Percentiles rank a stretch among this genome's conserved stretches.
Evolutionary conservation across 1,140 invertebrate genomes (phyloP).

Genomic region (Battus philenor): DNA sequence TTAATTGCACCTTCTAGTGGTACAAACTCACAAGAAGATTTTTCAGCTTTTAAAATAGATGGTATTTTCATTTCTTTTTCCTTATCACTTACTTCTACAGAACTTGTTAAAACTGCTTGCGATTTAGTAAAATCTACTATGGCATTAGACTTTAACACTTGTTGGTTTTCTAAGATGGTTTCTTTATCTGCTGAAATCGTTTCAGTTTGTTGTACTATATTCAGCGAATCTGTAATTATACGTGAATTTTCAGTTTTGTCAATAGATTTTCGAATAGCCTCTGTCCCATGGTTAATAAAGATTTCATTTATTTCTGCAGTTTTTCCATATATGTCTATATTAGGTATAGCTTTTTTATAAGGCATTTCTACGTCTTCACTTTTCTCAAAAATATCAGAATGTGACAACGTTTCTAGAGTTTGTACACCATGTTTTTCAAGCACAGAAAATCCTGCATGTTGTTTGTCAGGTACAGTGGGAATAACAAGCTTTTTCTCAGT

Average conservation of each 20-base stretch:
- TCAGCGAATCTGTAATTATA: slow-evolving; percentile 28
- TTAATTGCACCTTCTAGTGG: slow-evolving; percentile 37
- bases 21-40: slow-evolving; percentile 35
- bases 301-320: slow-evolving; percentile 48
- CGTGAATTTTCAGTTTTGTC: slow-evolving; percentile 25
- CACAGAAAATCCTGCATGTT: slow-evolving; percentile 37
- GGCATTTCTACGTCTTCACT: slow-evolving; percentile 23
- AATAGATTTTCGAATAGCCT: slow-evolving; percentile 30
- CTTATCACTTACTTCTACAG: slow-evolving; percentile 41
- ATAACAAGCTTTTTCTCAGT: slow-evolving; percentile 35
- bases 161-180: slow-evolving; percentile 24
- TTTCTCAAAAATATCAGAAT: slow-evolving; percentile 46
- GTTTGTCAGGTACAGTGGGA: slow-evolving; percentile 34
- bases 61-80: slow-evolving; percentile 34
- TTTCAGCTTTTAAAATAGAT: slow-evolving; percentile 21
- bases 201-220: slow-evolving; percentile 49
- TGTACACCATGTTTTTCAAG: slow-evolving; percentile 35
- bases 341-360: slow-evolving; percentile 35
- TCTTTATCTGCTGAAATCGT: slow-evolving; percentile 51
- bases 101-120: slow-evolving; percentile 45
- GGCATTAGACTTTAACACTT: slow-evolving; percentile 21
- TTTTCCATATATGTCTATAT: slow-evolving; percentile 59
- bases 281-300: slow-evolving; percentile 30
- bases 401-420: slow-evolving; percentile 46
- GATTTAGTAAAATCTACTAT: slow-evolving; percentile 32